Percentiles rank a stretch among this genome's conserved stretches.
Evolutionary conservation across 2,113 vertebrate genomes (phyloP).

Genomic region (Mystacornis crossleyi): DNA sequence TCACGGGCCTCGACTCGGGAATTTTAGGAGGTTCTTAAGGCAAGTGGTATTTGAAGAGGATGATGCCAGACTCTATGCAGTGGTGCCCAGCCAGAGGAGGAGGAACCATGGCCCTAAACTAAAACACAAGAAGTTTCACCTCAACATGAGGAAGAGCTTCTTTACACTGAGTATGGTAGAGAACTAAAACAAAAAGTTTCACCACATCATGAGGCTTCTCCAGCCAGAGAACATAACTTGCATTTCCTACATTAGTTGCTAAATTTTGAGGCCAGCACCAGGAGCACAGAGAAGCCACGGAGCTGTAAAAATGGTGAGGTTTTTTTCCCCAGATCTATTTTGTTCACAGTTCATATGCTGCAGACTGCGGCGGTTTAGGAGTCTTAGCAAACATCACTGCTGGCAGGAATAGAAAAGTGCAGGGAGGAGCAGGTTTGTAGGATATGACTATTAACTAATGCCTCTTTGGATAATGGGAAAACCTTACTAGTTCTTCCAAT

Average conservation of each 20-base stretch:
- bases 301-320: neutral
- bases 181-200: neutral
- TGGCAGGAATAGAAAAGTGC: neutral
- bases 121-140: neutral
- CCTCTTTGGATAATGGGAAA: rapidly evolving
- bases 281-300: neutral
- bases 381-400: neutral
- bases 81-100: neutral
- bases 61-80: neutral
- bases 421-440: neutral
- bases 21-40: too few relatives aligned
- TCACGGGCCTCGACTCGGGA: neutral
- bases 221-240: neutral
- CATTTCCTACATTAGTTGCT: neutral
- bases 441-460: neutral
- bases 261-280: neutral
- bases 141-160: neutral
- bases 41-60: neutral
- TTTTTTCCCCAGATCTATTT: neutral
- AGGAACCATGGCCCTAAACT: neutral
- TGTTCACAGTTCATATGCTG: rapidly evolving
- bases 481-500: neutral
- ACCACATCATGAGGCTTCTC: neutral
- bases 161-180: neutral
- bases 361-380: neutral